Evolutionary conservation across 2,113 vertebrate genomes (phyloP).

Genomic region (Brevimyrus niger): DNA sequence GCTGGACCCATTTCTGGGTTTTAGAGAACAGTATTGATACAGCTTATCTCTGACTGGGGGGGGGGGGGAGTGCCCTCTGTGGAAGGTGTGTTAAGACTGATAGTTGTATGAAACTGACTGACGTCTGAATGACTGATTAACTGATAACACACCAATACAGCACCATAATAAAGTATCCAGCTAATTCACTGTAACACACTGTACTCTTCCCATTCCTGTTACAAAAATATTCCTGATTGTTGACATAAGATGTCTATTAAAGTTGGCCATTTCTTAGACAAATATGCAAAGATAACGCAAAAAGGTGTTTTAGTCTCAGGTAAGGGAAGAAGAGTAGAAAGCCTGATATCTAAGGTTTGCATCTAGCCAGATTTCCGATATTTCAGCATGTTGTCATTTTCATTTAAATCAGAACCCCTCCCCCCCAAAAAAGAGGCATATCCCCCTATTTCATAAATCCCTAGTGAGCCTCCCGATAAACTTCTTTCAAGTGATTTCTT

Average conservation of each 20-base stretch:
- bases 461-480: background rate
- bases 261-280: background rate
- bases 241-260: background rate
- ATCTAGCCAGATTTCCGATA: background rate
- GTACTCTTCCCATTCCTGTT: background rate
- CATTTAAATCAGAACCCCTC: too few species aligned
- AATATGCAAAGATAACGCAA: background rate
- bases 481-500: background rate
- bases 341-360: background rate
- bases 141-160: background rate
- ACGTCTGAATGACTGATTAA: background rate
- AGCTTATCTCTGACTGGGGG: constrained; percentile 25
- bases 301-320: background rate
- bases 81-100: background rate
- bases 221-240: background rate
- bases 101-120: background rate
- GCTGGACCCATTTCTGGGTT: constrained; percentile 1
- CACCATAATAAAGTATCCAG: background rate
- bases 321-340: background rate
- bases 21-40: constrained; percentile 18
- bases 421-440: background rate
- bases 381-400: background rate
- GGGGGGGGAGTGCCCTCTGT: background rate
- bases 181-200: background rate
- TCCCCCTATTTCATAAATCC: background rate